Base-by-base conservation (phyloP, 2,797 vertebrate species). In the Spinibarbus caldwelli region DNA sequence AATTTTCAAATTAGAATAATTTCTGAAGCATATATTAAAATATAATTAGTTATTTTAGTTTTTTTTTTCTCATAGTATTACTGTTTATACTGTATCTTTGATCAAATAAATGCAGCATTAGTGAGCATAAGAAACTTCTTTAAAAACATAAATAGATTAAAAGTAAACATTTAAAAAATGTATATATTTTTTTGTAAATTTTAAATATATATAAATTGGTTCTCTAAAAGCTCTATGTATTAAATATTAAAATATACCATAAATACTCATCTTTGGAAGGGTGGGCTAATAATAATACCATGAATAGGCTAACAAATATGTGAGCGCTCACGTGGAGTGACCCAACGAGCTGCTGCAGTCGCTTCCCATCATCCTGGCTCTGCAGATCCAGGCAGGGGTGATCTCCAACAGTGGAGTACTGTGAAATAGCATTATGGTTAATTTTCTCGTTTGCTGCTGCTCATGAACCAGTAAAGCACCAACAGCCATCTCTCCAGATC, bases 401-500 rank as follows among this genome's bases (percentile, higher is more conserved):
- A 89, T 88, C 88, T 89, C 90, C 87, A 80, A 83, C 85, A 80
- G 84, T 73, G 86, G 66, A 89, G 84, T 82, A 85, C 86, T 82
- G 72, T 88, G 87, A 90, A 90, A 90, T 87, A 86, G 88, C 80
- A 86, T 90, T 88, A 89, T 70, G 85, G 70, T 86, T 89, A 85
- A 91, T 89, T 87, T 89, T 91, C 87, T 85, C 84, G 43, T 86
- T 87, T 88, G 84, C 85, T 66, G 73, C 85, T 86, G 84, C 86
- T 89, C 86, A 77, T 84, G 62, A 85, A 85, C 88, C 85, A 90
- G 86, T 87, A 76, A 78, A 76, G 52, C 87, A 85, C 66, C 78
- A 72, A 80, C 66, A 83, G 36, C 38, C 85, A 86, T 84, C 41
- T 86, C 59, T 76, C 49, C 89, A 88, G 79, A 86, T 87, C 86